Base-by-base conservation (phyloP, 2,113 vertebrate species). In the Diglossa brunneiventris region DNA sequence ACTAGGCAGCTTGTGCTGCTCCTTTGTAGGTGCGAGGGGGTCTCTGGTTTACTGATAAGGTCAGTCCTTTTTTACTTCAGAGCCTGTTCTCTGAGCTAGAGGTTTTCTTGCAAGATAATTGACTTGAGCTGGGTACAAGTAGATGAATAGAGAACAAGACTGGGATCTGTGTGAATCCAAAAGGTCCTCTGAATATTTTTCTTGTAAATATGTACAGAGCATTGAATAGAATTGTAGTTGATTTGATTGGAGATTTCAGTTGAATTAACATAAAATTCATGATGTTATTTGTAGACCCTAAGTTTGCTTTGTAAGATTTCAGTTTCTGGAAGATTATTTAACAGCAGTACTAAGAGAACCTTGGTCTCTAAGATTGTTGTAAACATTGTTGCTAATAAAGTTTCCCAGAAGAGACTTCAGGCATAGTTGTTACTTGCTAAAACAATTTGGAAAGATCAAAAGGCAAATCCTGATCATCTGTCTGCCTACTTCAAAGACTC, bases 361-460 rank as follows among this genome's bases (percentile, higher is more conserved):
- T 67, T 90, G 82, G 69, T 83, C 69, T 70, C 83, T 24, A 28
- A 77, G 53, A 24, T 44, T 80, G 39, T 75, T 93, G 84, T 90
- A 93, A 41, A 91, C 73, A 91, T 84, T 58, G 6, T 87, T 91
- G 52, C 49, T 89, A 89, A 92, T 92, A 91, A 96, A 94, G 89
- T 95, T 95, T 89, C 94, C 75, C 93, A 97, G 92, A 92, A 95
- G 90, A 92, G 49, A 95, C 91, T 95, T 97, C 92, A 69, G 82
- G 92, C 75, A 92, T 72, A 94, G 94, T 95, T 93, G 93, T 80
- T 82, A 92, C 96, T 97, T 96, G 92, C 91, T 96, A 95, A 96
- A 97, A 97, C 96, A 96, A 97, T 92, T 97, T 91, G 80, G 94
- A 82, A 97, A 97, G 95, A 97, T 98, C 97, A 98, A 97, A 97